Percentiles rank a stretch among this genome's conserved stretches.
Evolutionary conservation across 2,797 vertebrate genomes (phyloP).

Genomic region (Astyanax mexicanus): DNA sequence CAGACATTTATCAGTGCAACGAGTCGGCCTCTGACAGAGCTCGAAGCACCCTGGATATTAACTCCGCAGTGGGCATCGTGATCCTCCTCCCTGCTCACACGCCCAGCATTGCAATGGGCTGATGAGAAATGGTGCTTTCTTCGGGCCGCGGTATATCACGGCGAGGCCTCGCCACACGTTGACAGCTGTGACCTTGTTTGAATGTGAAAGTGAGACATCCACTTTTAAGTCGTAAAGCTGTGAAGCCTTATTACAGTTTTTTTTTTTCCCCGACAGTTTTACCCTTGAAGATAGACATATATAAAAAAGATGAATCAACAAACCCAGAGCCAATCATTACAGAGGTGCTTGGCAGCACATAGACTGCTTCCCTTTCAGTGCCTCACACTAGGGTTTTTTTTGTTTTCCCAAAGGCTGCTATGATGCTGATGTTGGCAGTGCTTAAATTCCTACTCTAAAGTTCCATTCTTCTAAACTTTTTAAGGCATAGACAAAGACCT

Average conservation of each 20-base stretch:
- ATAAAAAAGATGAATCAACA: slow-evolving; percentile 65
- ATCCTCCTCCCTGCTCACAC: slow-evolving; percentile 40
- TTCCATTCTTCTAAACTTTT: slow-evolving; percentile 36
- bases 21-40: slow-evolving; percentile 68
- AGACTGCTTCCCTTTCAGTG: slow-evolving; percentile 59
- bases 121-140: slow-evolving; percentile 72
- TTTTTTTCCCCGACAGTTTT: slow-evolving; percentile 54
- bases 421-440: slow-evolving; percentile 14
- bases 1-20: slow-evolving; percentile 71
- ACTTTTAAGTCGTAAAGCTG: slow-evolving; percentile 63
- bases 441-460: slow-evolving; percentile 29
- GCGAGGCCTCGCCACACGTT: slow-evolving; percentile 68
- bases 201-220: slow-evolving; percentile 72
- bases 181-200: slow-evolving; percentile 78
- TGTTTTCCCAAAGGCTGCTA: slow-evolving; percentile 49
- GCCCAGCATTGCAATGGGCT: slow-evolving; percentile 47
- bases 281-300: slow-evolving; percentile 67
- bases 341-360: slow-evolving; percentile 53
- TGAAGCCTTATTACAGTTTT: slow-evolving; percentile 57
- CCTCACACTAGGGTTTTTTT: slow-evolving; percentile 46
- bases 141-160: slow-evolving; percentile 69
- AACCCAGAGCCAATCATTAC: slow-evolving; percentile 63
- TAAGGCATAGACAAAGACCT: neutral
- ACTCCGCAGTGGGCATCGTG: slow-evolving; percentile 42
- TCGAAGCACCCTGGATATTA: slow-evolving; percentile 51